These are phyloP conservation scores for Adelosebastes latens DNA, from an alignment of 2,797 vertebrate species.

Conservation along the genomic window DNA sequence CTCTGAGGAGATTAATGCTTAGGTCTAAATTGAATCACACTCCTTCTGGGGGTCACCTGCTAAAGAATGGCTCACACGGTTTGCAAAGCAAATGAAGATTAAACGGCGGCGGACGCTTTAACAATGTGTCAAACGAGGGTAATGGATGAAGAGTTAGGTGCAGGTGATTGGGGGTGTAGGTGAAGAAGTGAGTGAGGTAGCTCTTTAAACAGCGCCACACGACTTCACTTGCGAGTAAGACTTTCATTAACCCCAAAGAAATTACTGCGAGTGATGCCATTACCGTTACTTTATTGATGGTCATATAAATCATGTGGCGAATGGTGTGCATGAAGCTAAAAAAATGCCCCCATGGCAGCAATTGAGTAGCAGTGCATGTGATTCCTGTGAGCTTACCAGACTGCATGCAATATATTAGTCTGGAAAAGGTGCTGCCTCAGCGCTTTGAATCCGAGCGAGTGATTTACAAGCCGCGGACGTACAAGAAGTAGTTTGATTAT, in stretches of 20 bases:
- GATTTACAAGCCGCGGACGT: constrained; percentile 30
- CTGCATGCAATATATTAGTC: constrained; percentile 51
- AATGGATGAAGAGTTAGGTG: constrained; percentile 43
- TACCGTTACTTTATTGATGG: constrained; percentile 50
- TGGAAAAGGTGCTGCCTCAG: constrained; percentile 51
- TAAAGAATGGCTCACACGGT: constrained; percentile 29
- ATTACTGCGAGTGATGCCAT: constrained; percentile 35
- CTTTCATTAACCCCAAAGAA: constrained; percentile 70
- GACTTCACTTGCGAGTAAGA: constrained; percentile 45
- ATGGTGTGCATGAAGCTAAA: constrained; percentile 10
- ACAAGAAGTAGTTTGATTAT: constrained; percentile 35
- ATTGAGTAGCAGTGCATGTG: constrained; percentile 56
- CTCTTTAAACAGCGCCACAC: constrained; percentile 28
- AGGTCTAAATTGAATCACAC: constrained; percentile 46
- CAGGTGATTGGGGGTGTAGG: constrained; percentile 33
- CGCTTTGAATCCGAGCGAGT: constrained; percentile 18
- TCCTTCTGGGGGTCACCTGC: constrained; percentile 53
- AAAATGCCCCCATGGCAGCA: constrained; percentile 42
- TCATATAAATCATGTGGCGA: constrained; percentile 55
- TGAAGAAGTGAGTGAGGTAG: constrained; percentile 10
- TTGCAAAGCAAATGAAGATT: constrained; percentile 66
- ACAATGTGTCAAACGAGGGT: constrained; percentile 36
- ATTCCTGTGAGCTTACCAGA: constrained; percentile 42
- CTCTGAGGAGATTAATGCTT: constrained; percentile 63
- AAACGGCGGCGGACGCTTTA: constrained; percentile 41